phyloP scores from a whole-genome alignment of 2,113 vertebrate species.

The Cichladusa arquata region DNA sequence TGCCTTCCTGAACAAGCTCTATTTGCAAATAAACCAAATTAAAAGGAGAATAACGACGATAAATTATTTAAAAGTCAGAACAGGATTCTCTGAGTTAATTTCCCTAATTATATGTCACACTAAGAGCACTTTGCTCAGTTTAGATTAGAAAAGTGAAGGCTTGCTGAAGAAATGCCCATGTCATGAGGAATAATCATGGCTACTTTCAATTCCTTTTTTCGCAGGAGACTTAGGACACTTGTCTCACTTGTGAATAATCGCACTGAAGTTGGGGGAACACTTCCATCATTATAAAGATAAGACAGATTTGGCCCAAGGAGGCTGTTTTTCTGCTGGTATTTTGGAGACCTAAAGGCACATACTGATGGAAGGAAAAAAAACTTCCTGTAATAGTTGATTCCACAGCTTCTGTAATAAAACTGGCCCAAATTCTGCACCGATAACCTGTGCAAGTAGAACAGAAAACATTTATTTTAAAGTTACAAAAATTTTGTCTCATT shows the following conservation, averaged over 20 bases:
- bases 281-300: neutral
- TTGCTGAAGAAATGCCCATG: neutral
- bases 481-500: neutral
- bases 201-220: neutral
- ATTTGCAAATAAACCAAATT: neutral
- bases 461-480: neutral
- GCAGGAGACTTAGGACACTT: neutral
- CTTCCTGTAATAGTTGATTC: neutral
- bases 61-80: neutral
- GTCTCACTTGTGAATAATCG: neutral
- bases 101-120: neutral
- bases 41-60: neutral
- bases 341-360: neutral
- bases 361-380: neutral
- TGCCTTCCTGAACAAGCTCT: neutral
- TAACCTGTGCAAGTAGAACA: neutral
- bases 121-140: neutral
- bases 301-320: neutral
- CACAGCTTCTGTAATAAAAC: neutral
- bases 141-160: neutral
- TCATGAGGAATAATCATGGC: neutral
- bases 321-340: neutral
- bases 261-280: neutral
- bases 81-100: neutral
- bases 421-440: neutral